Evolutionary conservation across 2,113 vertebrate species (phyloP).

Genomic region (Numida meleagris): DNA sequence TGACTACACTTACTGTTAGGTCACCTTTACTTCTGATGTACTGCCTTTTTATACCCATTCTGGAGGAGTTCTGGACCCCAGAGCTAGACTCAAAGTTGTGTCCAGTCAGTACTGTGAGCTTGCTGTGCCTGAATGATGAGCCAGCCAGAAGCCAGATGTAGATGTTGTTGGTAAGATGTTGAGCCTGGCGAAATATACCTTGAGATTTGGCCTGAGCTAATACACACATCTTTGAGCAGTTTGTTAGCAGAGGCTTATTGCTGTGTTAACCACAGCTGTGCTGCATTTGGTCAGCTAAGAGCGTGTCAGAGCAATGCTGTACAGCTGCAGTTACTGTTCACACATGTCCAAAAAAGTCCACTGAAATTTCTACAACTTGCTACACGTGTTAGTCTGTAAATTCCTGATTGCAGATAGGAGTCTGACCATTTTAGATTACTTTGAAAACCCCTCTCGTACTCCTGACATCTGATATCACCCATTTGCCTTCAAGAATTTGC

Average conservation of each 20-base stretch:
- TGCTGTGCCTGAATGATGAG: not conserved
- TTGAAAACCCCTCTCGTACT: not conserved
- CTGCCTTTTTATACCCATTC: not conserved
- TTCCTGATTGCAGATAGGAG: not conserved
- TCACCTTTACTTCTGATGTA: not conserved
- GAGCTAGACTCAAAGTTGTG: not conserved
- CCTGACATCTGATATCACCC: not conserved
- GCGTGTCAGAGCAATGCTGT: not conserved
- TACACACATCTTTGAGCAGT: not conserved
- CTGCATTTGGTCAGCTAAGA: not conserved
- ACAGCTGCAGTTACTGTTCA: not conserved
- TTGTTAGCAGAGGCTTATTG: not conserved
- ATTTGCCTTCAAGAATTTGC: not conserved
- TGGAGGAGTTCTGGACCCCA: not conserved
- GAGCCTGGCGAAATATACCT: not conserved
- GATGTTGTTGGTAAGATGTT: not conserved
- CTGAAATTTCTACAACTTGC: not conserved
- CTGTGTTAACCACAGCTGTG: not conserved
- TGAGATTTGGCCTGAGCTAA: not conserved
- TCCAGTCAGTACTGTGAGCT: not conserved
- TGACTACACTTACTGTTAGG: not conserved
- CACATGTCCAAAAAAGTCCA: not conserved
- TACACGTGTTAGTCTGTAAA: not conserved
- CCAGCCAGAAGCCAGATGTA: not conserved
- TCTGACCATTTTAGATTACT: not conserved